Evolutionary conservation across 2,113 vertebrate species (phyloP).

Genomic region (Grammomys dolichurus): DNA sequence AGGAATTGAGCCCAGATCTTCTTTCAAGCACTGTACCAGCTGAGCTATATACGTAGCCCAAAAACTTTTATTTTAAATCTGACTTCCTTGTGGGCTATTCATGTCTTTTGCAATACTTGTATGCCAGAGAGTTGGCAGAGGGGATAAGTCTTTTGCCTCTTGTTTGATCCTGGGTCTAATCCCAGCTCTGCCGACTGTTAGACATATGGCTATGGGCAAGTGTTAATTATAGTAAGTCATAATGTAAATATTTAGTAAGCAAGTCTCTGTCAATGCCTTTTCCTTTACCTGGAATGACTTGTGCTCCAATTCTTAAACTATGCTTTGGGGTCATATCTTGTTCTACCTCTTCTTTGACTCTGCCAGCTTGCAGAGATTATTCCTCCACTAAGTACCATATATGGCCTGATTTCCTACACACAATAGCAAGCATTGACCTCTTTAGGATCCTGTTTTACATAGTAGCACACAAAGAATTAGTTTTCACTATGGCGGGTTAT

Average conservation of each 20-base stretch:
- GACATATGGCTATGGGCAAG: not conserved
- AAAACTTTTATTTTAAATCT: constrained; percentile 42
- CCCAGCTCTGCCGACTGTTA: constrained; percentile 28
- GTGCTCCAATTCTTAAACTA: not conserved
- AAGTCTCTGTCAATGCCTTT: not conserved
- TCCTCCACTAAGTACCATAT: not conserved
- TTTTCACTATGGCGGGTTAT: not conserved
- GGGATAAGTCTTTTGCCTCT: not conserved
- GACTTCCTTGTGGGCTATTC: constrained; percentile 29
- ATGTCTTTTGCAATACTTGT: constrained; percentile 28
- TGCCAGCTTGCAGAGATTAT: not conserved
- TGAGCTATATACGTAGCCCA: not conserved
- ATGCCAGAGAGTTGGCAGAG: not conserved
- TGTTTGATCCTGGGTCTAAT: constrained; percentile 12
- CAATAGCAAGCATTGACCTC: not conserved
- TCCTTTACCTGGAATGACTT: constrained; percentile 1
- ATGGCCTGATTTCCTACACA: not conserved
- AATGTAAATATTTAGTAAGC: not conserved
- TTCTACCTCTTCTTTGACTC: not conserved
- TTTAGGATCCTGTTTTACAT: not conserved
- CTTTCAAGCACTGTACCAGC: not conserved
- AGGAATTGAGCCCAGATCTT: not conserved
- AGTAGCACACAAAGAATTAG: not conserved
- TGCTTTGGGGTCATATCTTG: not conserved
- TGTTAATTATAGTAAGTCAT: not conserved